Evolutionary conservation across 2,797 vertebrate genomes (phyloP).

Genomic region (Kryptopterus vitreolus): DNA sequence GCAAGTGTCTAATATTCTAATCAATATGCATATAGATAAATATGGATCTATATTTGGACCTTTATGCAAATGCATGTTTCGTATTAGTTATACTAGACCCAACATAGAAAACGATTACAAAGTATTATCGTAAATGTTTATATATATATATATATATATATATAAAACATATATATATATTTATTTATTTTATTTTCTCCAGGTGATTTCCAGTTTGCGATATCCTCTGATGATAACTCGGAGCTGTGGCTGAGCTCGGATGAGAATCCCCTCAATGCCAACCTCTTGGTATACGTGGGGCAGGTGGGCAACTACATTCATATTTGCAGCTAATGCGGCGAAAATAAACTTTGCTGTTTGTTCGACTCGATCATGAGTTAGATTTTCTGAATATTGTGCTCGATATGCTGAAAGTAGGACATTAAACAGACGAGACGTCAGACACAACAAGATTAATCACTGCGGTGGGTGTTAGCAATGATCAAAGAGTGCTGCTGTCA

Average conservation of each 20-base stretch:
- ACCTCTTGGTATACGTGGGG: constrained; percentile 78
- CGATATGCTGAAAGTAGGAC: not conserved
- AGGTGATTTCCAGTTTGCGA: constrained; percentile 89
- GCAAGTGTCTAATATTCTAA: too few relatives aligned
- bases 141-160: too few relatives aligned
- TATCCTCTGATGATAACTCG: constrained; percentile 86
- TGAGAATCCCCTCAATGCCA: constrained; percentile 75
- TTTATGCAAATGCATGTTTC: too few relatives aligned
- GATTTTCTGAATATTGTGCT: not conserved
- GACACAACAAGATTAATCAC: constrained; percentile 5
- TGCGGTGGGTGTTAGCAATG: not conserved
- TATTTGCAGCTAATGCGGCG: not conserved
- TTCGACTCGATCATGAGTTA: not conserved
- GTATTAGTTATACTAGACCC: too few relatives aligned
- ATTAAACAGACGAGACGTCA: not conserved
- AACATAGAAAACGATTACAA: too few relatives aligned
- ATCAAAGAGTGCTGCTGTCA: not conserved
- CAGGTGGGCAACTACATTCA: constrained; percentile 65
- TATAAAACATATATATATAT: too few relatives aligned
- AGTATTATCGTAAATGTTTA: too few relatives aligned
- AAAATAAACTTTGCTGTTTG: not conserved
- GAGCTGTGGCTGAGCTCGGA: constrained; percentile 85
- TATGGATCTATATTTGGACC: too few relatives aligned
- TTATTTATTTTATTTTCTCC: constrained; percentile 17
- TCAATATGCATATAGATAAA: too few relatives aligned